Evolutionary conservation across 2,888 invertebrate genomes (phyloP).

Genomic region (Phymatocera aterrima): DNA sequence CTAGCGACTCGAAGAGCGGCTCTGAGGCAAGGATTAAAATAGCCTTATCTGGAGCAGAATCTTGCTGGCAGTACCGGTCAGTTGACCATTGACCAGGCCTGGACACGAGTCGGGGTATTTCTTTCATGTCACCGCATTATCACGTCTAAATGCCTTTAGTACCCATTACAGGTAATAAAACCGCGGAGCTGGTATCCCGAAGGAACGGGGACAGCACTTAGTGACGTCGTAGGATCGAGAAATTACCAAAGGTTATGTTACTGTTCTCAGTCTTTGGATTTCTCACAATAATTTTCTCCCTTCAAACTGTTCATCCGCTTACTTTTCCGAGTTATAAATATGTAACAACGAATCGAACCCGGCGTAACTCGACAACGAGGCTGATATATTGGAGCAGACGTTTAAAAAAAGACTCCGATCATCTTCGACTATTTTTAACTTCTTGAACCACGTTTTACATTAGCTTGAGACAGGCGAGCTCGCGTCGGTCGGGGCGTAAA

Average conservation of each 20-base stretch:
- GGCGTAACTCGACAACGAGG: no score
- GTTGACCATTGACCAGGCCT: slow-evolving; percentile 36
- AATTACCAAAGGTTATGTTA: not conserved
- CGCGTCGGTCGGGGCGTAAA: not conserved
- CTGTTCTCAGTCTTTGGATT: not conserved
- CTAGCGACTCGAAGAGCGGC: not conserved
- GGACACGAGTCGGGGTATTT: slow-evolving; percentile 59
- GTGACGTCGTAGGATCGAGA: not conserved
- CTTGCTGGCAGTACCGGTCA: slow-evolving; percentile 19
- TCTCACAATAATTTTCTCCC: not conserved
- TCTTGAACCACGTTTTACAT: not conserved
- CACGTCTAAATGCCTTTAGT: slow-evolving; percentile 62
- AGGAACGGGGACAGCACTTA: slow-evolving; percentile 61
- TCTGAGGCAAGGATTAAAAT: slow-evolving; percentile 1
- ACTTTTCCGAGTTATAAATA: no score
- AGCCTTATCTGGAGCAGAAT: slow-evolving; percentile 32
- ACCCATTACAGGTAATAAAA: slow-evolving; percentile 71
- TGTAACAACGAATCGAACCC: no score
- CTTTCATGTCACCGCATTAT: slow-evolving; percentile 70
- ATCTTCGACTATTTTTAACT: slow-evolving; percentile 8
- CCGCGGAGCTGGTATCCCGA: slow-evolving; percentile 67
- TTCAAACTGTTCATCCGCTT: no score
- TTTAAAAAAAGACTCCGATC: not conserved
- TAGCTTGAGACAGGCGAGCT: not conserved
- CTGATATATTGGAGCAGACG: not conserved